Percentiles rank a stretch among this genome's conserved stretches.
These are phyloP conservation scores for Eulemur rufifrons DNA, from an alignment of 2,113 vertebrate species.

Conservation along the genomic window DNA sequence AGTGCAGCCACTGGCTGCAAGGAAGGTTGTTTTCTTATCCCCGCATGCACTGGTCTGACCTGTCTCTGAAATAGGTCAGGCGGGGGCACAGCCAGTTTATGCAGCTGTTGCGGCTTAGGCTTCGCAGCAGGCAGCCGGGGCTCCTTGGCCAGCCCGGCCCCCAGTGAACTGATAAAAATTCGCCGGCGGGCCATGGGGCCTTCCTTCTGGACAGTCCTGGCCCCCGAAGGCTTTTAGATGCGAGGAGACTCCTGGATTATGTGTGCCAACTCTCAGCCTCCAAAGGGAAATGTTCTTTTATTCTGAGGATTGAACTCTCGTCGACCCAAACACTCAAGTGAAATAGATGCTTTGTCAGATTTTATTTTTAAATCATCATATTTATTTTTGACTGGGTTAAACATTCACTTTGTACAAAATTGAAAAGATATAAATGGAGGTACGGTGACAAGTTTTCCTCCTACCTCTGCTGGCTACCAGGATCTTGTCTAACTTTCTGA, in stretches of 20 bases:
- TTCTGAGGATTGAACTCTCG: not conserved
- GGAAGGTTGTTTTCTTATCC: slow-evolving; percentile 79
- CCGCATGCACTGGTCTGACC: slow-evolving; percentile 76
- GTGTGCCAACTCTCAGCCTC: not conserved
- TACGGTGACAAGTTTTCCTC: not conserved
- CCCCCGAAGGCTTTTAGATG: slow-evolving; percentile 64
- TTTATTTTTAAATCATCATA: not conserved
- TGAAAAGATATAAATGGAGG: not conserved
- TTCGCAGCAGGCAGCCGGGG: slow-evolving; percentile 56
- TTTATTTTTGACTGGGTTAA: not conserved
- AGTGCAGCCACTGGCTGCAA: slow-evolving; percentile 1
- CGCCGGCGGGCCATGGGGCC: not conserved
- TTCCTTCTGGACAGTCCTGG: slow-evolving; percentile 45
- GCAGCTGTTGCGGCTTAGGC: slow-evolving; percentile 79
- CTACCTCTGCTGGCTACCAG: not conserved
- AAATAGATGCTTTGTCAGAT: not conserved
- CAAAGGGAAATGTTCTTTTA: not conserved
- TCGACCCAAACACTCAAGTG: not conserved
- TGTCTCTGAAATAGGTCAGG: slow-evolving; percentile 76
- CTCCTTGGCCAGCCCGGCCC: slow-evolving; percentile 43
- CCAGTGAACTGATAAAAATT: slow-evolving; percentile 69
- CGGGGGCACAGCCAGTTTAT: slow-evolving; percentile 77
- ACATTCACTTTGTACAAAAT: not conserved
- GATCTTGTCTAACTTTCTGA: not conserved
- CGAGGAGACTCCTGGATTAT: slow-evolving; percentile 47